A percentile compares a stretch with the other conserved stretches of the same genome.
phyloP scores from a whole-genome alignment of 92 coral and sea anemone genomes.

The Chrysogorgia sp. region DNA sequence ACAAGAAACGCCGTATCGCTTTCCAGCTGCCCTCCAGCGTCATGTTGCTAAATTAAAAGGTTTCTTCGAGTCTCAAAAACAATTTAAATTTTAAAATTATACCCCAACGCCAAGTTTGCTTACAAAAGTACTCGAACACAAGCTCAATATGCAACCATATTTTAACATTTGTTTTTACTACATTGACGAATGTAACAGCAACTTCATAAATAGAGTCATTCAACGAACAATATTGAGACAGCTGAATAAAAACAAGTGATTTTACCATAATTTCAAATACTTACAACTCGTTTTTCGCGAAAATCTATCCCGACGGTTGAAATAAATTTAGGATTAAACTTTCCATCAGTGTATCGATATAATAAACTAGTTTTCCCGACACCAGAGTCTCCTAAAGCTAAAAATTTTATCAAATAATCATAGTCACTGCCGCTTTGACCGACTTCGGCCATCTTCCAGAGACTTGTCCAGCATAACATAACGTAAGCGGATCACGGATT shows the following conservation, averaged over 20 bases:
- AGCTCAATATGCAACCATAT: too few species aligned
- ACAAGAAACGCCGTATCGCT: too few species aligned
- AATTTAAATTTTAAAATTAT: too few species aligned
- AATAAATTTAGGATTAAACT: slow-evolving; percentile 95
- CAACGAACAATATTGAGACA: slow-evolving; percentile 21
- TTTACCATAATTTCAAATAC: slow-evolving; percentile 40
- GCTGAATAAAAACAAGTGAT: slow-evolving; percentile 15
- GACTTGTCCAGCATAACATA: slow-evolving; percentile 17
- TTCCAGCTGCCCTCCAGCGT: too few species aligned
- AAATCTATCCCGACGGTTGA: slow-evolving; percentile 98
- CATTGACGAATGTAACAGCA: too few species aligned
- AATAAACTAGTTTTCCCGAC: slow-evolving; percentile 96
- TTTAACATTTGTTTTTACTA: too few species aligned
- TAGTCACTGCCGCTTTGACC: slow-evolving; percentile 69
- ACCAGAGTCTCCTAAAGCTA: slow-evolving; percentile 96
- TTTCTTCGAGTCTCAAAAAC: too few species aligned
- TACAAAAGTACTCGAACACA: too few species aligned
- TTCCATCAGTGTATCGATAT: slow-evolving; percentile 84
- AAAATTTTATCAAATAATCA: slow-evolving; percentile 88
- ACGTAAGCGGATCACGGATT: background rate
- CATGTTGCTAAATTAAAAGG: too few species aligned
- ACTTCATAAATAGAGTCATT: background rate
- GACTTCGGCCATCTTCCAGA: slow-evolving; percentile 85
- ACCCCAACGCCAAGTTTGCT: too few species aligned
- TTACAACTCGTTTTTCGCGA: slow-evolving; percentile 93